Evolutionary conservation across 2,888 invertebrate genomes (phyloP), one percentile per base, ranked within the genome.

Genomic region (Eledona agricola): DNA sequence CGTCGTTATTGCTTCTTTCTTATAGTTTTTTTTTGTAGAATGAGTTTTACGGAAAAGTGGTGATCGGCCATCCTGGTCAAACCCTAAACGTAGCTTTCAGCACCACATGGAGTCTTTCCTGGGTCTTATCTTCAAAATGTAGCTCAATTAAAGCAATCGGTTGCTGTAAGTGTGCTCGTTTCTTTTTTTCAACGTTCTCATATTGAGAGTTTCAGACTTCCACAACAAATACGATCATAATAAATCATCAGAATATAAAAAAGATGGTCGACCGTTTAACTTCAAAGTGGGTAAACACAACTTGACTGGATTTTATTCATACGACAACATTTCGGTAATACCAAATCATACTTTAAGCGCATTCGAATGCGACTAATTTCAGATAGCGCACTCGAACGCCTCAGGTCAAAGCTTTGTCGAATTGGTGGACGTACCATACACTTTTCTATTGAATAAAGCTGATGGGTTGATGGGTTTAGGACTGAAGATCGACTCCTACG

Each of bases 401-500:
- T 74, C 76, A 51, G 76, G 80, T 43, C 88, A 87, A 72, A 82
- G 82, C n/a, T 89, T 90, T 75, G 84, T 85, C 7, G 89, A 89
- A 74, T 86, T 88, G 52, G 79, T 80, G 0, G 73, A 78, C 46
- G 81, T 89, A 64, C 88, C 88, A 1, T 80, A 82, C 22, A 79
- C 82, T 1, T 87, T 86, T 69, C 75, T 85, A 7, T 82, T 84
- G 26, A 83, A 81, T 43, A 86, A 84, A 74, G 85, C 86, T 62
- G 89, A 90, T 73, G 86, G 89, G 4, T 82, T 89, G 51, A 76
- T 90, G 23, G 88, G 88, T 25, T 75, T 89, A 71, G 86, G 80
- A 1, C 83, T 82, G 62, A 73, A 77, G 55, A 77, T 81, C 9
- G 79, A 80, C 57, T 73, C 5, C 22, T 82, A 84, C 3, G 74